phyloP scores from a whole-genome alignment of 2,113 vertebrate genomes.

The Misgurnus mizolepis region DNA sequence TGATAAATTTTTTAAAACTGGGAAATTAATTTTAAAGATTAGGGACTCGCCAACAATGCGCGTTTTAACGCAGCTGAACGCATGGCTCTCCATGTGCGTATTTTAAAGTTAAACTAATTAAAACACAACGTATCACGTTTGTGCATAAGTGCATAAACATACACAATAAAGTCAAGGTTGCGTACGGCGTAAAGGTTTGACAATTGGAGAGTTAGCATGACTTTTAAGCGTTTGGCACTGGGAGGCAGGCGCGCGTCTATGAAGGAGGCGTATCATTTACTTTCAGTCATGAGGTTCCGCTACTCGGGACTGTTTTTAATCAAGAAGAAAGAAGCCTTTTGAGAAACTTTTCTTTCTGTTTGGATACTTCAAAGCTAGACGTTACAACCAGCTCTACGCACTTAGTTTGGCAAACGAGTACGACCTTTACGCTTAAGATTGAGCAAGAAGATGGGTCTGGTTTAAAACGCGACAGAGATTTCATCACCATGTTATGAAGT shows the following conservation, averaged over 20 bases:
- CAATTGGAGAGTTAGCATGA: not conserved
- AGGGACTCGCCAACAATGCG: too few relatives aligned
- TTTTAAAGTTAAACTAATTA: not conserved
- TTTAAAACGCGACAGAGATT: not conserved
- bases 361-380: not conserved
- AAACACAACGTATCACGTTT: not conserved
- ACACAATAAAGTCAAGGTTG: not conserved
- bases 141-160: too few relatives aligned
- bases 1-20: not conserved
- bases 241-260: constrained; percentile 29
- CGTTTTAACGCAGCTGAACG: too few relatives aligned
- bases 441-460: not conserved
- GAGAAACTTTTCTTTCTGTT: not conserved
- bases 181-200: not conserved
- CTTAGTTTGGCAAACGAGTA: not conserved
- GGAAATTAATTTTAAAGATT: too few relatives aligned
- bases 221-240: not conserved
- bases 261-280: constrained; percentile 51
- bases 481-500: not conserved
- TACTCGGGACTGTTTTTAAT: constrained; percentile 74
- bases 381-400: not conserved
- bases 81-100: too few relatives aligned
- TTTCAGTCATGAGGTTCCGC: constrained; percentile 66
- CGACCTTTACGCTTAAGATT: not conserved
- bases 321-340: constrained; percentile 47